Evolutionary conservation across 1,140 invertebrate genomes (phyloP), one percentile per base, ranked within the genome.

Genomic region (Pissodes strobi): DNA sequence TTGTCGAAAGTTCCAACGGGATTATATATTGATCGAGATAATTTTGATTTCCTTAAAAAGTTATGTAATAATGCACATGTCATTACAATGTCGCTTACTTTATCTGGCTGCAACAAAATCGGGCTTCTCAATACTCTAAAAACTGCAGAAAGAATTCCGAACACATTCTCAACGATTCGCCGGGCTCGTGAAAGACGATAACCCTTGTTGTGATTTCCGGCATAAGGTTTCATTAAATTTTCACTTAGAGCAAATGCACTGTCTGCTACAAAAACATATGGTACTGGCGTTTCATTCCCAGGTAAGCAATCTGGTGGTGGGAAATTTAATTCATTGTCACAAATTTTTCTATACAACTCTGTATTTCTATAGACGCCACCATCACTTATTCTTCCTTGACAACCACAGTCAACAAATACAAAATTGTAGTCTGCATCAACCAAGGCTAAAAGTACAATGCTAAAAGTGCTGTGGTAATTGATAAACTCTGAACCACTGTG

Each of bases 221-320:
- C 72, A 69, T 76, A 83, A 25, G 80, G 79, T 46, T 74, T 72
- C 78, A 83, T 79, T 52, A 83, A 57, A 59, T 77, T 75, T 41
- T 46, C 21, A 23, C 62, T 70, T 17, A 82, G 66, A 41, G 76
- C 67, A 71, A 82, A 83, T 21, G 78, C 80, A 56, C 77, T 76
- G 73, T 83, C 80, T 38, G 71, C 80, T 21, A 81, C 69, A 70
- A 83, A 76, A 37, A 49, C 34, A 61, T 51, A 61, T 21, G 58
- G 45, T 15, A 51, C 21, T 19, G 1, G 15, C 18, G 6, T 37
- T 9, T 52, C 6, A 2, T 25, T 25, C 30, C 49, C 49, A 15
- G 12, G 4, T 19, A 64, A 46, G 77, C 70, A 56, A 71, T 74
- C 12, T 77, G 79, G 17, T 69, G 67, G 19, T 21, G 39, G 30